These are phyloP conservation scores for Clavelina lepadiformis DNA, from an alignment of 23 tunicate genomes.

Conservation along the genomic window DNA sequence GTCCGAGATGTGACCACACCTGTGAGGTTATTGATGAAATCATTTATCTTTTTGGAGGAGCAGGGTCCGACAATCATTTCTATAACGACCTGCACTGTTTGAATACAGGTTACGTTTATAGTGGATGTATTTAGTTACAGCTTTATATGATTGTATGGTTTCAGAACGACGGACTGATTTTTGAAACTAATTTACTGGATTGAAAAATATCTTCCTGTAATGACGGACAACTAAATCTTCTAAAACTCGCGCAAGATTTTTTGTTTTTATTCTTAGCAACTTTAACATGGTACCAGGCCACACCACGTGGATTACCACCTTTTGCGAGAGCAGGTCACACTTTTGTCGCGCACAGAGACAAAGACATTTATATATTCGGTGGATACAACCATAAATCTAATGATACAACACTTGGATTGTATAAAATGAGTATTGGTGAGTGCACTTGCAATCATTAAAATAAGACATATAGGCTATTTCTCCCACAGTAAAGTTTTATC, in stretches of 20 bases:
- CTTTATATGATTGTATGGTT: too few species aligned
- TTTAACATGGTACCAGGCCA: conserved; percentile 33
- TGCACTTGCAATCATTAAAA: too few species aligned
- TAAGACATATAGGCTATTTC: too few species aligned
- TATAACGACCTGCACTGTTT: conserved; percentile 56
- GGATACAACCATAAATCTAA: conserved; percentile 20
- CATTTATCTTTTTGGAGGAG: conserved; percentile 73
- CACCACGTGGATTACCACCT: conserved; percentile 38
- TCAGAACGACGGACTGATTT: too few species aligned
- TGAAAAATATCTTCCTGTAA: too few species aligned
- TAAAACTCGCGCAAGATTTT: too few species aligned
- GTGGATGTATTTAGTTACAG: too few species aligned
- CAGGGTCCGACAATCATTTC: conserved; percentile 16
- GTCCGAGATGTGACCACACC: conserved; percentile 61
- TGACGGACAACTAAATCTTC: too few species aligned
- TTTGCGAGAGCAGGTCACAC: conserved; percentile 43
- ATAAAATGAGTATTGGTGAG: background rate
- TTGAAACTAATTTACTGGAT: too few species aligned
- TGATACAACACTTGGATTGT: background rate
- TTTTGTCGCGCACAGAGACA: conserved; percentile 77
- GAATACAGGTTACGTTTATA: conserved; percentile 54
- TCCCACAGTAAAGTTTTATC: too few species aligned
- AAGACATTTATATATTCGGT: conserved; percentile 76
- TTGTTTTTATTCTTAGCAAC: conserved; percentile 6
- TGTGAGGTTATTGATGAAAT: conserved; percentile 37